A percentile compares a stretch with the other conserved stretches of the same genome.
Conservation (phyloP, 2,797 vertebrate genomes). For the Enteromius trimaculatus region DNA sequence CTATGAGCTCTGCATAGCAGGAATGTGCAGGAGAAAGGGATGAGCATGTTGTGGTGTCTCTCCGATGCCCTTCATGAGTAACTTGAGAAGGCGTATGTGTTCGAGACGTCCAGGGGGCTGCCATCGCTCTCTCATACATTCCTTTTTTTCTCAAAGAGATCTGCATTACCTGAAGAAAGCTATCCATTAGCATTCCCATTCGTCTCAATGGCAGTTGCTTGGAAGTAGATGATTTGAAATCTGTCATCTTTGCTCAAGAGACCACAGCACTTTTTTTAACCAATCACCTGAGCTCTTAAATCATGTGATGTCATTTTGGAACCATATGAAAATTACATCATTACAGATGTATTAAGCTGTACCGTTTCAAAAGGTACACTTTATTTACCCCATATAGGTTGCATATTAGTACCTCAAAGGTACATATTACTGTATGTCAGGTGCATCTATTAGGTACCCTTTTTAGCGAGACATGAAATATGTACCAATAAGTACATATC, state of each 20-base stretch:
- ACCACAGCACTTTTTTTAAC: not conserved
- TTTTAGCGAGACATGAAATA: no score
- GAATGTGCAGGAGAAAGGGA: conserved; percentile 73
- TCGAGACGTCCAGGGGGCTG: conserved; percentile 39
- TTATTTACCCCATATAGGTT: not conserved
- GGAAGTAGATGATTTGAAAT: conserved; percentile 2
- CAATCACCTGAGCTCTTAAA: conserved; percentile 7
- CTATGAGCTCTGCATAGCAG: conserved; percentile 68
- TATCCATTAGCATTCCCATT: conserved; percentile 14
- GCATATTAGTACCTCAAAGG: not conserved
- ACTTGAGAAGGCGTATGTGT: conserved; percentile 40
- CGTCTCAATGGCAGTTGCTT: conserved; percentile 19
- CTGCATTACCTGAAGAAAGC: conserved; percentile 2
- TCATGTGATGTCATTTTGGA: not conserved
- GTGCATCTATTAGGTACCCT: not conserved
- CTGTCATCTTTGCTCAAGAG: conserved; percentile 2
- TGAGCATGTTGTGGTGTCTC: conserved; percentile 65
- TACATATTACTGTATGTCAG: not conserved
- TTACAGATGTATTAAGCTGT: not conserved
- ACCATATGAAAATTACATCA: not conserved
- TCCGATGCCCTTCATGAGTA: conserved; percentile 59
- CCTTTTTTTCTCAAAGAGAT: conserved; percentile 25
- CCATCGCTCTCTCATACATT: conserved; percentile 35
- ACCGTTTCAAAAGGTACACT: not conserved
- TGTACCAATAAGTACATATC: no score